phyloP scores from a whole-genome alignment of 2,888 invertebrate species.

The Acleris sparsana region DNA sequence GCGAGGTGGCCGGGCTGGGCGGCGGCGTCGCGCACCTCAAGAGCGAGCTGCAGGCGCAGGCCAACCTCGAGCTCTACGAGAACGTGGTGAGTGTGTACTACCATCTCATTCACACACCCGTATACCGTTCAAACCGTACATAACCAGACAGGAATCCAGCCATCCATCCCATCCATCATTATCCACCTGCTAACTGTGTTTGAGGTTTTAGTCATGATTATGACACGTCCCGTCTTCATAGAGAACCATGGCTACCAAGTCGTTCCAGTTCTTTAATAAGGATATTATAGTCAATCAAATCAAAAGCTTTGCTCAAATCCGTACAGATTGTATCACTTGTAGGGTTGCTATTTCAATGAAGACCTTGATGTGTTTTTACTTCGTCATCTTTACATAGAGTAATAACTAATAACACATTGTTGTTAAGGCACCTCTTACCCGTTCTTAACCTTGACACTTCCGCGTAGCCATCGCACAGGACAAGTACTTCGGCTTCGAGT shows the following conservation, averaged over 20 bases:
- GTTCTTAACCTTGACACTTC: too few relatives aligned
- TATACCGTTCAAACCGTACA: too few relatives aligned
- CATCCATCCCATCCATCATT: too few relatives aligned
- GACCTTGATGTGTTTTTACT: too few relatives aligned
- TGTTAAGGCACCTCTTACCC: too few relatives aligned
- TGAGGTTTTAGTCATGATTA: neutral
- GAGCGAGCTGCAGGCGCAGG: conserved; percentile 85
- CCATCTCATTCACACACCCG: too few relatives aligned
- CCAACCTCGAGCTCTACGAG: conserved; percentile 54
- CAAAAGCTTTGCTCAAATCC: neutral
- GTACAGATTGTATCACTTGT: neutral
- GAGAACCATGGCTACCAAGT: neutral
- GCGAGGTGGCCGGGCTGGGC: conserved; percentile 94
- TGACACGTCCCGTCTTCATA: neutral
- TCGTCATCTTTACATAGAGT: too few relatives aligned
- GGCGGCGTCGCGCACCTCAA: conserved; percentile 96
- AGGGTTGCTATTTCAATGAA: too few relatives aligned
- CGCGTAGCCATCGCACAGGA: too few relatives aligned
- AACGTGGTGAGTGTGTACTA: conserved; percentile 57
- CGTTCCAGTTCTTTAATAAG: neutral
- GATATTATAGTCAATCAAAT: neutral
- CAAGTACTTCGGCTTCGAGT: too few relatives aligned
- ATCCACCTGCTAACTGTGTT: too few relatives aligned
- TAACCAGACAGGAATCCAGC: rapidly evolving
- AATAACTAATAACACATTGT: too few relatives aligned